These are phyloP conservation scores for Brevimyrus niger DNA, from an alignment of 2,113 vertebrate species.

Conservation along the genomic window DNA sequence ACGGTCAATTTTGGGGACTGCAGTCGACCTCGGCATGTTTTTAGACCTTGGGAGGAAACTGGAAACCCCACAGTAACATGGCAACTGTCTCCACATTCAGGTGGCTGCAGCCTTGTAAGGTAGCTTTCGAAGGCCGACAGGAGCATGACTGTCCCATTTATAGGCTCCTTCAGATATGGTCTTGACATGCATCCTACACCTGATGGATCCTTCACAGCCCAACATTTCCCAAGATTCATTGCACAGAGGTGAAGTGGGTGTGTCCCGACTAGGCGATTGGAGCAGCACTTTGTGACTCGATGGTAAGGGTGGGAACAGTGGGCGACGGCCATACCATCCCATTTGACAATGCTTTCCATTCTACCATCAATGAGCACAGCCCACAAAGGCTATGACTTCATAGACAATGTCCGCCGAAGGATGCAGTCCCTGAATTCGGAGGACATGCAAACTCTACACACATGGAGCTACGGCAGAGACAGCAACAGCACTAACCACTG, in stretches of 20 bases:
- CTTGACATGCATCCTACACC: not conserved
- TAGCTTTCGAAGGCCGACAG: not conserved
- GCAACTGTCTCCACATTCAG: not conserved
- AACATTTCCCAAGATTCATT: not conserved
- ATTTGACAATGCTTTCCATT: not conserved
- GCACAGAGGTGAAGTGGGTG: not conserved
- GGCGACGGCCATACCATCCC: not conserved
- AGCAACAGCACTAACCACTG: not conserved
- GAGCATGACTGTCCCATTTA: not conserved
- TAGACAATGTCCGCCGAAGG: not conserved
- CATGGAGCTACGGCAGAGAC: not conserved
- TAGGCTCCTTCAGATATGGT: not conserved
- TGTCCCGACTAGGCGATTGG: not conserved
- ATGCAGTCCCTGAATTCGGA: not conserved
- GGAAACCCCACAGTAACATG: not conserved
- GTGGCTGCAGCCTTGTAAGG: not conserved
- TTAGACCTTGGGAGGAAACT: not conserved
- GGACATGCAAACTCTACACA: not conserved
- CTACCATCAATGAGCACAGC: too few relatives aligned
- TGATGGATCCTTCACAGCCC: not conserved
- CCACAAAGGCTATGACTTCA: not conserved
- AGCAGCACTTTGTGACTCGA: not conserved
- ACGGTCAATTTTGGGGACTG: not conserved
- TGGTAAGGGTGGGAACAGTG: not conserved
- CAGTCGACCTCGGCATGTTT: not conserved